These are phyloP conservation scores for Podargus strigoides DNA, from an alignment of 2,797 vertebrate species.

Conservation along the genomic window DNA sequence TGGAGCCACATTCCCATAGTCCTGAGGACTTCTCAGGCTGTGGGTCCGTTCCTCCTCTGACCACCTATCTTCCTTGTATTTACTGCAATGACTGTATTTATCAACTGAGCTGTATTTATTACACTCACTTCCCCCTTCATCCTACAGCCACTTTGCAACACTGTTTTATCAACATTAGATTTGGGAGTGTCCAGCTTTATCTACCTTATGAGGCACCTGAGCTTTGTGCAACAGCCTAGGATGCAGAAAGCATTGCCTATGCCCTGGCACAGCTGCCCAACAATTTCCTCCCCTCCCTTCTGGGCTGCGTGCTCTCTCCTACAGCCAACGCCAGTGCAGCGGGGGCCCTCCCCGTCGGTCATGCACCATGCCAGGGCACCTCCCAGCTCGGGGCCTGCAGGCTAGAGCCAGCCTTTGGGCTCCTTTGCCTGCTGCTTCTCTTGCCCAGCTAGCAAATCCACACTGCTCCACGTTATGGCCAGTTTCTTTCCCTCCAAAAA, in stretches of 20 bases:
- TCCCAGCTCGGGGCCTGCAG: neutral
- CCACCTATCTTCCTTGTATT: neutral
- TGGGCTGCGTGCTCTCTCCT: neutral
- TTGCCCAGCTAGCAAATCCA: neutral
- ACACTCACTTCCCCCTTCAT: neutral
- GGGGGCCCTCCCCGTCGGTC: rapidly evolving
- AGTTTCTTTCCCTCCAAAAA: neutral
- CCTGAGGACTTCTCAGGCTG: neutral
- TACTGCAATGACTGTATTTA: neutral
- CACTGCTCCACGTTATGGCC: rapidly evolving
- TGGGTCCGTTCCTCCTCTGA: neutral
- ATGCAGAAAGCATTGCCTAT: neutral
- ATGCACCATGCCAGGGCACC: neutral
- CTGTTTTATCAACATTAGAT: neutral
- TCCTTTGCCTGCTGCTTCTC: neutral
- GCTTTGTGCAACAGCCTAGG: neutral
- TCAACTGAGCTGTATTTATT: neutral
- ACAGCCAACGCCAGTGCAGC: rapidly evolving
- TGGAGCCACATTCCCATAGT: neutral
- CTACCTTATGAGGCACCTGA: neutral
- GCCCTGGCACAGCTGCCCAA: neutral
- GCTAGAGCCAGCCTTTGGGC: rapidly evolving
- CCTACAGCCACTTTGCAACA: neutral
- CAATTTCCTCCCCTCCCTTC: neutral
- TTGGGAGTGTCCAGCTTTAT: neutral